Conservation (phyloP, 1,140 invertebrate genomes). For the Philopotamus ludificatus region DNA sequence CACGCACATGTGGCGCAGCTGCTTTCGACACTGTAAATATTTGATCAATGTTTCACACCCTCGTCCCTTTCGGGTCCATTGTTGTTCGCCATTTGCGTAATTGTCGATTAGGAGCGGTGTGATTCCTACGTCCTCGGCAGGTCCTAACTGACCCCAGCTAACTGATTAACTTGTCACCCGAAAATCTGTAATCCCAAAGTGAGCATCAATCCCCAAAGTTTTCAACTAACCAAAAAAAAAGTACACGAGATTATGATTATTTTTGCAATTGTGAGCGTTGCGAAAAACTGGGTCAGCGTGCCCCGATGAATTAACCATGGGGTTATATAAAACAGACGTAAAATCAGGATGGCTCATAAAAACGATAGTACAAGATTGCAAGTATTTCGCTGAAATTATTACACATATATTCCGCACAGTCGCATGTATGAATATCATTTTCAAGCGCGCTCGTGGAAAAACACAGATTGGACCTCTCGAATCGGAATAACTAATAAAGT, state of each 20-base stretch:
- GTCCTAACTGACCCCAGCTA: conserved; percentile 8
- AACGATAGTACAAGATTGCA: no score
- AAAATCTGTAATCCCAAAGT: conserved; percentile 1
- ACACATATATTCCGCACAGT: no score
- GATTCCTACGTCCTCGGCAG: conserved; percentile 12
- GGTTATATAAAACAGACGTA: neutral
- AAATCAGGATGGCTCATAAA: neutral
- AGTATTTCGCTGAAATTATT: no score
- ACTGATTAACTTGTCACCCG: conserved; percentile 24
- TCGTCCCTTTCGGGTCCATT: conserved; percentile 7
- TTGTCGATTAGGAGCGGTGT: conserved; percentile 25
- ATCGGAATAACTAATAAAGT: neutral
- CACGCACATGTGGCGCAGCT: no score
- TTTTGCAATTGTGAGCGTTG: neutral
- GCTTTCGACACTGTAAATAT: conserved; percentile 28
- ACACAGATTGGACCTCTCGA: neutral
- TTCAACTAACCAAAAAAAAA: neutral
- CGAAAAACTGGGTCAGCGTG: neutral
- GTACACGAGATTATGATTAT: neutral
- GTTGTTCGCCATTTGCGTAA: conserved; percentile 22
- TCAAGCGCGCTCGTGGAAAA: neutral
- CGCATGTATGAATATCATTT: neutral
- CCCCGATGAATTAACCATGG: neutral
- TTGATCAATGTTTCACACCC: conserved; percentile 23
- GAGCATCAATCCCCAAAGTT: neutral